Evolutionary conservation across 2,113 vertebrate genomes (phyloP).

Genomic region (Excalfactoria chinensis): DNA sequence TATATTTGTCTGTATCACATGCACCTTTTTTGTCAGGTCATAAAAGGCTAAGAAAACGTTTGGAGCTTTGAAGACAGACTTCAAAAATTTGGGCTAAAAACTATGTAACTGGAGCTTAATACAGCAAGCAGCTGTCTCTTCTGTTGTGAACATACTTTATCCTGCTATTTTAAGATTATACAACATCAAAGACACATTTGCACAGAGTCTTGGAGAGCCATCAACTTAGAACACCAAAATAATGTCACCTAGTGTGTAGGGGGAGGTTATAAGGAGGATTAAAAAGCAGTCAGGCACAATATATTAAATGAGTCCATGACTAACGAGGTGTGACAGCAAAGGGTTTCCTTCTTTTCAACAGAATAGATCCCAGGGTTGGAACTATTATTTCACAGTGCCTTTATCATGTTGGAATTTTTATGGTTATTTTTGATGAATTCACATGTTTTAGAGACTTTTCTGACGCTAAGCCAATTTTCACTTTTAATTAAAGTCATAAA

Average conservation of each 20-base stretch:
- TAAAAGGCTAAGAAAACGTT: not conserved
- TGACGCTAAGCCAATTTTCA: constrained; percentile 78
- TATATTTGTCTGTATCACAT: not conserved
- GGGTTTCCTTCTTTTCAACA: constrained; percentile 81
- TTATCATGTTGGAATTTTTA: constrained; percentile 87
- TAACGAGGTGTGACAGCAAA: constrained; percentile 83
- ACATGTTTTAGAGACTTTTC: constrained; percentile 78
- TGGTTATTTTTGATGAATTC: constrained; percentile 81
- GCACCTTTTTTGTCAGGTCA: not conserved
- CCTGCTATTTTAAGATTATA: not conserved
- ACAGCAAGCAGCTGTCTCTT: not conserved
- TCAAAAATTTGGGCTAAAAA: not conserved
- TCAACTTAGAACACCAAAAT: constrained; percentile 63
- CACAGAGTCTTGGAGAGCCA: constrained; percentile 40
- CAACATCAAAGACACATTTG: constrained; percentile 27
- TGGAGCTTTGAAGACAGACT: not conserved
- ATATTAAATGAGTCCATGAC: constrained; percentile 83
- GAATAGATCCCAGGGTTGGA: constrained; percentile 76
- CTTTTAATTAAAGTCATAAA: constrained; percentile 85
- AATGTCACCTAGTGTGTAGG: constrained; percentile 72
- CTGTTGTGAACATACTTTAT: not conserved
- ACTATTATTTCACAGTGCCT: constrained; percentile 77
- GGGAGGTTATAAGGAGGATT: constrained; percentile 78
- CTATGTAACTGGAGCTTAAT: not conserved
- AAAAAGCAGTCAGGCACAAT: constrained; percentile 73